These are phyloP conservation scores for Coracopsis vasa DNA, from an alignment of 2,113 vertebrate genomes.

Conservation along the genomic window DNA sequence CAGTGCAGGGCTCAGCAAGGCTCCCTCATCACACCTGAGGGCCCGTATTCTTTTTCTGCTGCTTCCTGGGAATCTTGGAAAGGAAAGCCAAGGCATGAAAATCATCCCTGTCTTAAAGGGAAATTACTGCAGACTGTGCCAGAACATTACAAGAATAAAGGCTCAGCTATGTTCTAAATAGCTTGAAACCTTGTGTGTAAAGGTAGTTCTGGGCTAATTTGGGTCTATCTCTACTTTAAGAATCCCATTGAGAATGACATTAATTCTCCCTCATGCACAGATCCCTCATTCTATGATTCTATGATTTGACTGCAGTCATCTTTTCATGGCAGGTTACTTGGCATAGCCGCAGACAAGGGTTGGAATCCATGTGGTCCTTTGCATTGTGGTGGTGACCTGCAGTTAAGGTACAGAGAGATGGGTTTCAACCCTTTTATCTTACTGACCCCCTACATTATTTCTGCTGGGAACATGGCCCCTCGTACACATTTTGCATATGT, in stretches of 20 bases:
- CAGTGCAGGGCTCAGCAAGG: accelerated
- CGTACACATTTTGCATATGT: not conserved
- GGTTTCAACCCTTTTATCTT: not conserved
- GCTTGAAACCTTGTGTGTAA: not conserved
- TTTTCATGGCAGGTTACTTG: not conserved
- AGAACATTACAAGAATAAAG: not conserved
- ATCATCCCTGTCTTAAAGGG: not conserved
- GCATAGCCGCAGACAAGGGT: not conserved
- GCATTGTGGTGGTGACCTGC: not conserved
- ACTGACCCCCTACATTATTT: not conserved
- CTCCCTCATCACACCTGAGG: not conserved
- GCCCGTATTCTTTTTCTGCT: not conserved
- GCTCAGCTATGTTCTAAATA: not conserved
- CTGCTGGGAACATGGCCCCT: not conserved
- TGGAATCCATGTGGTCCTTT: not conserved
- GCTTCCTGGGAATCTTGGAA: not conserved
- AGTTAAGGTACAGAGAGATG: not conserved
- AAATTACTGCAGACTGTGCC: not conserved
- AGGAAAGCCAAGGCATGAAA: not conserved
- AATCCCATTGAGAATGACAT: not conserved
- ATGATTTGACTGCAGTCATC: not conserved
- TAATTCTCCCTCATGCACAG: not conserved
- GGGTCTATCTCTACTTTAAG: not conserved
- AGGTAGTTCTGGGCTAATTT: not conserved
- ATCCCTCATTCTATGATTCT: not conserved